phyloP scores from a whole-genome alignment of 2,113 vertebrate species.

The Eulemur macaco region DNA sequence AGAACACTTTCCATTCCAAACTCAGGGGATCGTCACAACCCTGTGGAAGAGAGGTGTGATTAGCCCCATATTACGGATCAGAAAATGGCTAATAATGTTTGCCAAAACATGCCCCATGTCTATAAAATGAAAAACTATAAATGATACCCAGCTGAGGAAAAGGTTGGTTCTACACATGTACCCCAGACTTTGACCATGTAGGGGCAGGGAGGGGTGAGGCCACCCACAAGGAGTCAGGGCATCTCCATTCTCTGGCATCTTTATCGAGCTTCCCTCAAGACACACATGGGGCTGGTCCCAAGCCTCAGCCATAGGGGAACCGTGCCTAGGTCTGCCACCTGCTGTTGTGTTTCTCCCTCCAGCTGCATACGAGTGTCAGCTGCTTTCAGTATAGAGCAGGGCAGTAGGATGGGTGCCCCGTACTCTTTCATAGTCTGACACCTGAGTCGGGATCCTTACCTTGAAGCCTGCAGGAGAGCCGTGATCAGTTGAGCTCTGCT shows the following conservation, averaged over 20 bases:
- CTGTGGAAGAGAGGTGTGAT: not conserved
- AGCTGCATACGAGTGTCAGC: not conserved
- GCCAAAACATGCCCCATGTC: not conserved
- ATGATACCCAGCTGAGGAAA: not conserved
- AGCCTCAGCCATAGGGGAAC: not conserved
- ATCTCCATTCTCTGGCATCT: not conserved
- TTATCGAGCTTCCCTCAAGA: not conserved
- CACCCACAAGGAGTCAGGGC: not conserved
- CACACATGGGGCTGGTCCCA: not conserved
- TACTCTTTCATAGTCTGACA: not conserved
- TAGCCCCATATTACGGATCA: not conserved
- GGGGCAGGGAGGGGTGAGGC: not conserved
- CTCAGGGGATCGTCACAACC: not conserved
- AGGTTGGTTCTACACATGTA: not conserved
- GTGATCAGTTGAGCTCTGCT: not conserved
- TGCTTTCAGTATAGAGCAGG: not conserved
- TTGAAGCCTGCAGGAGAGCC: not conserved
- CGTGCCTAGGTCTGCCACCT: not conserved
- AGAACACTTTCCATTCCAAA: not conserved
- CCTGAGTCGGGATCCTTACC: not conserved
- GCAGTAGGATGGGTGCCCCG: not conserved
- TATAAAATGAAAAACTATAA: slow-evolving; percentile 17
- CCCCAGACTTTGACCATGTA: not conserved
- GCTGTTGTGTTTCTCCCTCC: not conserved
- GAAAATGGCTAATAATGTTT: slow-evolving; percentile 2